Conservation (phyloP, 2,888 invertebrate genomes). For the Tortrix viridana region DNA sequence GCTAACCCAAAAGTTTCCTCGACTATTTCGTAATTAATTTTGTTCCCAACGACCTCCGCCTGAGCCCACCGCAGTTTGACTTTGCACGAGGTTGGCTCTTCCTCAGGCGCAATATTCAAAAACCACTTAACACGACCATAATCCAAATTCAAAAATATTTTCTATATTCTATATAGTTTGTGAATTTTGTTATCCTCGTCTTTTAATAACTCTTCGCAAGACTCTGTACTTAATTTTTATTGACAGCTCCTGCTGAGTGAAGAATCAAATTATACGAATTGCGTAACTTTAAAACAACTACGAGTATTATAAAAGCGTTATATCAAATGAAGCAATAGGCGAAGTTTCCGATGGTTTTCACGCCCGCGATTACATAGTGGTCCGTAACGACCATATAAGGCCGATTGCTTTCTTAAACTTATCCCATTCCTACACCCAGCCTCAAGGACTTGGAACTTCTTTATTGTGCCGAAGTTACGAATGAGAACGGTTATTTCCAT, state of each 20-base stretch:
- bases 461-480: conserved; percentile 77
- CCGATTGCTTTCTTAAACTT: conserved; percentile 83
- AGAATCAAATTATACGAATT: conserved; percentile 1
- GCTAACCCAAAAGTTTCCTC: conserved; percentile 70
- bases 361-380: conserved; percentile 72
- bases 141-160: not conserved
- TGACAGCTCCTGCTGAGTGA: not conserved
- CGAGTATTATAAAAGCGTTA: conserved; percentile 62
- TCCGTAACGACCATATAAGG: conserved; percentile 81
- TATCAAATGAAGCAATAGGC: conserved; percentile 71
- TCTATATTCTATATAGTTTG: not conserved
- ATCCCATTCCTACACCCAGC: conserved; percentile 78
- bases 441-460: conserved; percentile 76
- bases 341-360: conserved; percentile 76
- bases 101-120: conserved; percentile 29
- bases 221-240: not conserved
- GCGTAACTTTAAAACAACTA: conserved; percentile 29
- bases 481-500: conserved; percentile 75
- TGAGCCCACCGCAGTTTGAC: conserved; percentile 52
- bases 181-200: not conserved
- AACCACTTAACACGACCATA: conserved; percentile 11
- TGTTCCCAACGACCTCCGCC: conserved; percentile 65
- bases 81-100: conserved; percentile 33
- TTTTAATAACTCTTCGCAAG: not conserved
- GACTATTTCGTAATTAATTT: conserved; percentile 79